Percentiles rank a stretch among this genome's conserved stretches.
These are phyloP conservation scores for Canis aureus DNA, from an alignment of 2,113 vertebrate genomes.

Conservation along the genomic window DNA sequence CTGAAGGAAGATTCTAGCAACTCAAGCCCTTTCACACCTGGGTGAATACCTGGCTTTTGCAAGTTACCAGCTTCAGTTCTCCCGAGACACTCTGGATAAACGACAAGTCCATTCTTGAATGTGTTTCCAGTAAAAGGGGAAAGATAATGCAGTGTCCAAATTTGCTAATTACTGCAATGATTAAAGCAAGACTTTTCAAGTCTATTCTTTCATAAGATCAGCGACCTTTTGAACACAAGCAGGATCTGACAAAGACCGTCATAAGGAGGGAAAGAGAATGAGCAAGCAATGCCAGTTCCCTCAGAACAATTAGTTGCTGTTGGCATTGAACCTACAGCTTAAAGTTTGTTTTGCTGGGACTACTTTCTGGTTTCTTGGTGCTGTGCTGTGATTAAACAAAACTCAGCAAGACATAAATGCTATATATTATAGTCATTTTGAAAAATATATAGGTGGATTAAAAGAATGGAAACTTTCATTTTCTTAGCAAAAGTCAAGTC, in stretches of 20 bases:
- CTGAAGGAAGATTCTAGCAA: not conserved
- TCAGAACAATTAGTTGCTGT: not conserved
- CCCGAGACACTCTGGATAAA: conserved; percentile 33
- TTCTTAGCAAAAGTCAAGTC: not conserved
- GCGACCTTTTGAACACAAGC: conserved; percentile 75
- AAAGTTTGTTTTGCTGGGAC: conserved; percentile 45
- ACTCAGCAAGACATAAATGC: not conserved
- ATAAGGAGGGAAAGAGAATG: conserved; percentile 55
- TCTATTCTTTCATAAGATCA: conserved; percentile 65
- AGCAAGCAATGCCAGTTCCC: not conserved
- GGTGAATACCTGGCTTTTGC: not conserved
- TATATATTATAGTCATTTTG: not conserved
- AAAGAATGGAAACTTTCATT: not conserved
- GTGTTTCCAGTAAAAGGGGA: conserved; percentile 53
- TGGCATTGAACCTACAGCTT: not conserved
- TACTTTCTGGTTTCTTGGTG: not conserved
- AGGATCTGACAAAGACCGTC: conserved; percentile 64
- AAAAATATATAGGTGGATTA: not conserved
- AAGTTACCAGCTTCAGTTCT: not conserved
- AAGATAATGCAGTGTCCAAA: conserved; percentile 78
- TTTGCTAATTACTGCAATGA: conserved; percentile 77
- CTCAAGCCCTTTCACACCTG: no score
- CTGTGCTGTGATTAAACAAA: not conserved
- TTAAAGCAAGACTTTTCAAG: conserved; percentile 83
- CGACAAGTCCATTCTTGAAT: conserved; percentile 69